Evolutionary conservation across 1,140 invertebrate genomes (phyloP), one percentile per base, ranked within the genome.

Genomic region (Psix sp.): DNA sequence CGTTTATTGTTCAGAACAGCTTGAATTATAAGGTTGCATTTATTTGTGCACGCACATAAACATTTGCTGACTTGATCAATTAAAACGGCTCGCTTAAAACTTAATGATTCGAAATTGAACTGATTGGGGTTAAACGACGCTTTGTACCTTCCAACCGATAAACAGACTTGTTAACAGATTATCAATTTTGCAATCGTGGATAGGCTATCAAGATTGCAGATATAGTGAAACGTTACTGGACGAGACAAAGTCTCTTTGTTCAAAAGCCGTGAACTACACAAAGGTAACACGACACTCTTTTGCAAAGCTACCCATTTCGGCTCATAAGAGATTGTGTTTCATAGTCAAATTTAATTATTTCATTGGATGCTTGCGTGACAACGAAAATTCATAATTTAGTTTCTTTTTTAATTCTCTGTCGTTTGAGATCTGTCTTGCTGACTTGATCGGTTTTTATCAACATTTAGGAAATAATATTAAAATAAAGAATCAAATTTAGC

Each of bases 1-100:
- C 42, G n/a, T 56, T 68, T 68, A 68, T 63, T 68, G 63, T 51
- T 40, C 43, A 15, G 35, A 75, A 70, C 70, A 60, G 63, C 62
- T 46, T 63, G 49, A 17, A 51, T 42, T 54, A 52, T 18, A 42
- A 13, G 48, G 40, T 2, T n/a, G 36, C 24, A 52, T 68, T 59
- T 67, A 62, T 57, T 48, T 52, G 9, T 54, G 45, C 15, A 40
- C 31, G 7, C 33, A 18, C 40, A 56, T 39, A 29, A 10, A 29
- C n/a, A 29, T 29, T n/a, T n/a, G n/a, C n/a, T n/a, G n/a, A n/a
- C n/a, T n/a, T n/a, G n/a, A n/a, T n/a, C n/a, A n/a, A n/a, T 10
- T 29, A 29, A 1, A 29, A 3, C 26, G 7, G 26, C 2, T n/a
- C n/a, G 26, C n/a, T 10, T n/a, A 29, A 48, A 63, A 46, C 54